Base-by-base conservation (phyloP, 2,113 vertebrate species). In the Tinamus guttatus region DNA sequence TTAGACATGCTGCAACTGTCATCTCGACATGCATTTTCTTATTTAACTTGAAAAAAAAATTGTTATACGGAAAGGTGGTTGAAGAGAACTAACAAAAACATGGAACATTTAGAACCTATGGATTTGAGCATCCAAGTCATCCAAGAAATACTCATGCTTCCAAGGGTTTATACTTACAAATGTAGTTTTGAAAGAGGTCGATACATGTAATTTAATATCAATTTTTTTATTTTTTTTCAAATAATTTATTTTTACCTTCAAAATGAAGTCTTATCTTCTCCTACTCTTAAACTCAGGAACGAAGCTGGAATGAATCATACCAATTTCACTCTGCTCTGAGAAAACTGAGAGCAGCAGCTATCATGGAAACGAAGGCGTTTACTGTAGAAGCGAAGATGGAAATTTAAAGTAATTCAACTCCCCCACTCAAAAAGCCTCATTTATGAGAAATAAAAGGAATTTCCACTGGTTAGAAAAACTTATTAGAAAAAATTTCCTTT, bases 311-410 rank as follows among this genome's bases (percentile, higher is more conserved):
- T 56, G 90, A 93, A 79, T 75, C 89, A 62, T 0, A 67, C 8
- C 54, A n/a, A 25, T 11, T 78, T 18, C 77, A 25, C 58, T 56
- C 3, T n/a, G 82, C 87, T 81, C 75, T 4, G 3, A 71, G n/a
- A 76, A 40, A 54, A 81, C 81, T 77, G 64, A 70, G 64, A 93
- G 93, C 94, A 78, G 71, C 80, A 95, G 87, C 91, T 85, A 81
- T 38, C 64, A 93, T 0, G 60, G 71, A 73, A 64, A 40, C 67
- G 87, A 63, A 75, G 91, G 71, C 8, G 56, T 49, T 69, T 80
- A 85, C 81, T 91, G 79, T 3, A 74, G 19, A 88, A 85, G 34
- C 1, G 17, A 89, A 51, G 64, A 87, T n/a, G 69, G 56, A 62
- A 86, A 90, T 78, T 74, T 81, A 13, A 70, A 95, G 70, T 2